Conservation (phyloP, 2,797 vertebrate genomes). For the Hyperoplus lanceolatus region DNA sequence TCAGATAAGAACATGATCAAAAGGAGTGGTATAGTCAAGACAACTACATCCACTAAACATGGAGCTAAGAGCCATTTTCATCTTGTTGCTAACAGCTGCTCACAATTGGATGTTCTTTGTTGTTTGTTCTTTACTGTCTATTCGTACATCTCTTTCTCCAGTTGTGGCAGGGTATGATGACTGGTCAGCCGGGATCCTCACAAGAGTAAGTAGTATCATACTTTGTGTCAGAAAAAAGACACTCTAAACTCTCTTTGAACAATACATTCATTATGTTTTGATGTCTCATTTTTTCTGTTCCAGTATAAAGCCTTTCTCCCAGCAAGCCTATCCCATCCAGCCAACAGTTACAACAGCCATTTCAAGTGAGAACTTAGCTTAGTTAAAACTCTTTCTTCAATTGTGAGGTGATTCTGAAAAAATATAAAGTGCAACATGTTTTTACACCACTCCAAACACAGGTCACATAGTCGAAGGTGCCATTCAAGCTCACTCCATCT, state of each 20-base stretch:
- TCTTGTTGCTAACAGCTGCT: conserved; percentile 67
- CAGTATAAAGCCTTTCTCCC: conserved; percentile 98
- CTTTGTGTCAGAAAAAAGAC: conserved; percentile 14
- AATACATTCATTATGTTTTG: conserved; percentile 14
- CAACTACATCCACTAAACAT: conserved; percentile 75
- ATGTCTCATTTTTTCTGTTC: conserved; percentile 55
- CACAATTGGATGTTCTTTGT: conserved; percentile 62
- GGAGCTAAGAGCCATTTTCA: conserved; percentile 58
- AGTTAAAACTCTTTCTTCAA: neutral
- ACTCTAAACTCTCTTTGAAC: neutral
- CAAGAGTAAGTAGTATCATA: conserved; percentile 97
- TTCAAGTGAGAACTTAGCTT: conserved; percentile 88
- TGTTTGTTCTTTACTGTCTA: conserved; percentile 69
- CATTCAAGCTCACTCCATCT: neutral
- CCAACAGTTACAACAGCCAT: conserved; percentile 94
- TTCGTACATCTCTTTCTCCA: conserved; percentile 84
- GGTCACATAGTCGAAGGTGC: neutral
- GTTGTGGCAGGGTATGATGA: conserved; percentile 99
- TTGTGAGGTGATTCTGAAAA: neutral
- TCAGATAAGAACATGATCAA: conserved; percentile 84
- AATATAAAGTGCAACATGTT: neutral
- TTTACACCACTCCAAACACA: neutral
- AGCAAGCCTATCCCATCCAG: conserved; percentile 97
- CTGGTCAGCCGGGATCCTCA: conserved; percentile 97
- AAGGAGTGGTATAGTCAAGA: conserved; percentile 76